Conservation (phyloP, 2,113 vertebrate species). For the Chloropsis hardwickii region DNA sequence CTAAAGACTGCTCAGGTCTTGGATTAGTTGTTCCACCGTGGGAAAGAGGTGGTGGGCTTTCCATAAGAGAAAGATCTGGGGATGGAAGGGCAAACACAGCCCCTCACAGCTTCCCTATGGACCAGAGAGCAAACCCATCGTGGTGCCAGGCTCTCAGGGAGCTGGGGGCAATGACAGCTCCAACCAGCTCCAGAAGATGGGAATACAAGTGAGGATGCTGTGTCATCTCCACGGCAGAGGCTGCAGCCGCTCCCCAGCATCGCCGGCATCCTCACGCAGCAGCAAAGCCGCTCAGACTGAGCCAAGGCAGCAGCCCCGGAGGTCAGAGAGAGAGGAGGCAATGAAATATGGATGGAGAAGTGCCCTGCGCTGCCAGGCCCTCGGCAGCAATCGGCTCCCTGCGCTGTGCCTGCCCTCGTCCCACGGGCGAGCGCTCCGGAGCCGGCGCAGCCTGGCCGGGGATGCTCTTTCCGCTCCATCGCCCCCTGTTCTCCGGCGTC, state of each 20-base stretch:
- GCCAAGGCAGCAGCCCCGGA: not conserved
- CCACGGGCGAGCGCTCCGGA: fast-evolving
- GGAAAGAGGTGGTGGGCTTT: not conserved
- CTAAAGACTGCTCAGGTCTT: not conserved
- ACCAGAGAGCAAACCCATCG: not conserved
- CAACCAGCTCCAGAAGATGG: not conserved
- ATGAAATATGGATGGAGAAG: not conserved
- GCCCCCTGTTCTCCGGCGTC: not conserved
- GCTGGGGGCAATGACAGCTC: not conserved
- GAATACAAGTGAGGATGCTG: not conserved
- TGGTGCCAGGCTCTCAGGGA: not conserved
- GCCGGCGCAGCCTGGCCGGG: not conserved
- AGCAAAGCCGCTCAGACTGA: fast-evolving
- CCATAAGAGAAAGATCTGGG: not conserved
- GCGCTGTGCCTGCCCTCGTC: too few species aligned
- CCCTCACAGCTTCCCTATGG: fast-evolving
- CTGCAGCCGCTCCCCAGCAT: not conserved
- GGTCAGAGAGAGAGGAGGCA: fast-evolving
- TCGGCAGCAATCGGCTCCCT: fast-evolving
- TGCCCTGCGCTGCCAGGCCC: not conserved
- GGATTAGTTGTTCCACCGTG: fast-evolving
- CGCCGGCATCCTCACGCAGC: not conserved
- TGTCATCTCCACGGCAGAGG: fast-evolving
- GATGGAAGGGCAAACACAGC: not conserved
- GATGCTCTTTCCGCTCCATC: not conserved